Evolutionary conservation across 2,113 vertebrate genomes (phyloP).

Genomic region (Corythoichthys intestinalis): DNA sequence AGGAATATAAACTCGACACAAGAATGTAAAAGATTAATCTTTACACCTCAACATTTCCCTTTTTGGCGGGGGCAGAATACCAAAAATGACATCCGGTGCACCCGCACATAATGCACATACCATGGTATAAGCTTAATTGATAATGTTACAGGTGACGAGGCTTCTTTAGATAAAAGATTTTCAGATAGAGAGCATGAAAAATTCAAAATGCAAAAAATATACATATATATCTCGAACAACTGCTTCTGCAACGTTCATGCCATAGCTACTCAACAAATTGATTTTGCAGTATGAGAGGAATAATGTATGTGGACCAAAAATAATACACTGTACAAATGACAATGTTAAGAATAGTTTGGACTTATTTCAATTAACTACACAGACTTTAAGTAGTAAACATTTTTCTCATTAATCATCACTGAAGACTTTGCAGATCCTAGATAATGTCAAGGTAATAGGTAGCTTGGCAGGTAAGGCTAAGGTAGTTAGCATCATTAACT

Average conservation of each 20-base stretch:
- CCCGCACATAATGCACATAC: neutral
- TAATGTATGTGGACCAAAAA: neutral
- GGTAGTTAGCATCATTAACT: no score
- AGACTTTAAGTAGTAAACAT: neutral
- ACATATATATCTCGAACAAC: neutral
- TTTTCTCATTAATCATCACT: neutral
- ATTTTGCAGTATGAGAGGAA: neutral
- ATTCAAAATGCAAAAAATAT: neutral
- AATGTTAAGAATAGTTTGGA: neutral
- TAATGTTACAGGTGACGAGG: neutral
- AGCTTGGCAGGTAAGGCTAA: neutral
- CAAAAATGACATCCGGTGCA: no score
- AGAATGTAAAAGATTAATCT: no score
- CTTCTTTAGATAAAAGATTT: neutral
- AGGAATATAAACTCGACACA: no score
- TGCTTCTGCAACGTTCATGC: neutral
- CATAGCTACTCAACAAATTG: neutral
- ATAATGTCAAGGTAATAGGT: neutral
- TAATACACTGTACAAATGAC: neutral
- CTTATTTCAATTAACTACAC: neutral
- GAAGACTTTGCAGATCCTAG: neutral
- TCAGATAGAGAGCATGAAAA: neutral
- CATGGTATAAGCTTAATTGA: neutral
- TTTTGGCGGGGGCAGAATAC: no score
- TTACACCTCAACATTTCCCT: no score